A percentile compares a stretch with the other conserved stretches of the same genome.
Conservation (phyloP, 2,888 invertebrate species). For the Crepidodera aurea region DNA sequence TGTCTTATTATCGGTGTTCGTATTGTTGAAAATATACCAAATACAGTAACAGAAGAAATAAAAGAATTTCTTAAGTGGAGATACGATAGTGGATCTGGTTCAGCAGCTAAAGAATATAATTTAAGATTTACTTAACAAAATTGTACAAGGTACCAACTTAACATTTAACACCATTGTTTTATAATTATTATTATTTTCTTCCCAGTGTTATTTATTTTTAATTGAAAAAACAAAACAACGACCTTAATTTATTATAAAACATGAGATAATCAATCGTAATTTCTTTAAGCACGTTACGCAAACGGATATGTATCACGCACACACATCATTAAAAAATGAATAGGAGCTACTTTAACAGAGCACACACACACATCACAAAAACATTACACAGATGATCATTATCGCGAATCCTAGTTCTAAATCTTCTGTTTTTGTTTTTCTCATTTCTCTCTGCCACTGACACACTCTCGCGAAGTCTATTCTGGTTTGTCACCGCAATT, state of each 20-base stretch:
- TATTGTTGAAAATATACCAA: no score
- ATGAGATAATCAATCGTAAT: constrained; percentile 8
- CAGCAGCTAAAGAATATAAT: no score
- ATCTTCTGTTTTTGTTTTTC: background rate
- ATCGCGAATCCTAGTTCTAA: constrained; percentile 2
- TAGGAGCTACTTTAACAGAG: background rate
- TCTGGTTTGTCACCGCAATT: constrained; percentile 23
- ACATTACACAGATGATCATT: constrained; percentile 6
- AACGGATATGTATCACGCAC: background rate
- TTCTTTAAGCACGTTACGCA: constrained; percentile 1
- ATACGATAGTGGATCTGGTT: no score
- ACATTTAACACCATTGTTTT: no score
- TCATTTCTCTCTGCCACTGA: constrained; percentile 13
- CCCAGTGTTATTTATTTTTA: no score
- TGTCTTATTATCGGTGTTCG: background rate
- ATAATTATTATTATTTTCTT: no score
- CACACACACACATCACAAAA: background rate
- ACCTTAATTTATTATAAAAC: constrained; percentile 11
- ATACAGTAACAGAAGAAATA: no score
- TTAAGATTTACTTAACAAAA: no score
- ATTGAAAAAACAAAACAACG: background rate
- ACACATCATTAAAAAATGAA: constrained; percentile 8
- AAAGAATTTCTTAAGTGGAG: no score
- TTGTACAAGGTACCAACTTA: no score
- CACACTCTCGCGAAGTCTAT: constrained; percentile 23